Percentiles rank a stretch among this genome's conserved stretches.
These are phyloP conservation scores for Sceloporus tristichus DNA, from an alignment of 2,113 vertebrate genomes.

Conservation along the genomic window DNA sequence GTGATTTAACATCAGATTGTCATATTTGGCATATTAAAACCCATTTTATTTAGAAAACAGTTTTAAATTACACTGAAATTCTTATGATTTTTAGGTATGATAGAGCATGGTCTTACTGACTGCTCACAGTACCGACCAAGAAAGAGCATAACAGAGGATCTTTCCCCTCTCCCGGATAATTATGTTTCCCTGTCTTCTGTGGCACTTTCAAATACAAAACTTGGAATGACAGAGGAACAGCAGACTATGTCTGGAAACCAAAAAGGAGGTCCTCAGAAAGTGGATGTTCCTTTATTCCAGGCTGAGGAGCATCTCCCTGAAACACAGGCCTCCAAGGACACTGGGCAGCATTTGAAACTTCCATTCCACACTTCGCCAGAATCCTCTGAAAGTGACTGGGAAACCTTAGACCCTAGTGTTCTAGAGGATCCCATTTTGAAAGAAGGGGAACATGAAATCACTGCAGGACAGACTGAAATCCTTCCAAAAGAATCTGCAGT, in stretches of 20 bases:
- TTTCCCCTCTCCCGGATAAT: slow-evolving; percentile 70
- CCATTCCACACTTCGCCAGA: slow-evolving; percentile 84
- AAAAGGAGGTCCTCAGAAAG: slow-evolving; percentile 46
- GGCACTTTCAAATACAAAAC: slow-evolving; percentile 60
- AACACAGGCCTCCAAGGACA: slow-evolving; percentile 56
- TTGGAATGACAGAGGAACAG: slow-evolving; percentile 49
- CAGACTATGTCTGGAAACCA: slow-evolving; percentile 50
- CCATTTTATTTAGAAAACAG: too few relatives aligned
- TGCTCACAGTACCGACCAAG: slow-evolving; percentile 91
- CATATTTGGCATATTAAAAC: too few relatives aligned
- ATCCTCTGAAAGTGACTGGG: slow-evolving; percentile 96
- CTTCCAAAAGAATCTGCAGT: slow-evolving; percentile 66
- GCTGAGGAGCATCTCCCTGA: slow-evolving; percentile 47
- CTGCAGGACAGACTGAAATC: slow-evolving; percentile 64
- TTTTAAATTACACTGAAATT: background rate
- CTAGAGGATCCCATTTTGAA: slow-evolving; percentile 81
- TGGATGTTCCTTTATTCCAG: slow-evolving; percentile 47
- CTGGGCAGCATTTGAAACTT: slow-evolving; percentile 77
- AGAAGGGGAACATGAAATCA: slow-evolving; percentile 64
- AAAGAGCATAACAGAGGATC: slow-evolving; percentile 88
- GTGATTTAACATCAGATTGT: accelerated
- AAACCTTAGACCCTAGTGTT: slow-evolving; percentile 90
- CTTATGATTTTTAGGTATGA: slow-evolving; percentile 82
- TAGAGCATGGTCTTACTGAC: slow-evolving; percentile 94
- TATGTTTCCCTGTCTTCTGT: slow-evolving; percentile 78